phyloP scores from a whole-genome alignment of 2,888 invertebrate genomes.

The Spilosoma lubricipeda region DNA sequence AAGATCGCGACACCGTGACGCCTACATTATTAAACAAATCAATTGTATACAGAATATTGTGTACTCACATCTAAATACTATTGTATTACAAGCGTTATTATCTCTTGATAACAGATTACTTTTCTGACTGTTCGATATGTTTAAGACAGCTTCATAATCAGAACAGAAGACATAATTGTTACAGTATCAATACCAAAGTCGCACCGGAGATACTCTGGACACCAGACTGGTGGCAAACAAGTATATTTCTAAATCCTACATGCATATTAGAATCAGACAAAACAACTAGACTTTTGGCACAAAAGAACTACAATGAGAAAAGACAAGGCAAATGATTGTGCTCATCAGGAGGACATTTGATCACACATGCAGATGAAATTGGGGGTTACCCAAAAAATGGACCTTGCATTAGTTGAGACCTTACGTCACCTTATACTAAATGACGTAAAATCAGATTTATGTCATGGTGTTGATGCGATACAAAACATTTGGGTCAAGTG shows the following conservation, averaged over 20 bases:
- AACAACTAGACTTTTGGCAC: background rate
- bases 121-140: background rate
- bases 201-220: background rate
- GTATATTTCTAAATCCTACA: too few relatives aligned
- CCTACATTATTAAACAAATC: constrained; percentile 27
- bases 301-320: background rate
- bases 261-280: background rate
- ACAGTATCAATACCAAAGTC: background rate
- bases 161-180: background rate
- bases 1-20: constrained; percentile 32
- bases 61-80: background rate
- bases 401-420: background rate
- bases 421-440: background rate
- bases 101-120: background rate
- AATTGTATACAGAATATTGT: constrained; percentile 10
- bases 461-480: background rate
- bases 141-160: background rate
- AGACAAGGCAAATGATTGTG: background rate
- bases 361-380: background rate
- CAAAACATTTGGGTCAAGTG: constrained; percentile 5
- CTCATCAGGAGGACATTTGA: background rate
- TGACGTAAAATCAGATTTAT: too few relatives aligned
- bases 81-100: background rate
- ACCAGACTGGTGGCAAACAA: too few relatives aligned
- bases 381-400: background rate